These are phyloP conservation scores for Caranx melampygus DNA, from an alignment of 2,113 vertebrate genomes.

Conservation along the genomic window DNA sequence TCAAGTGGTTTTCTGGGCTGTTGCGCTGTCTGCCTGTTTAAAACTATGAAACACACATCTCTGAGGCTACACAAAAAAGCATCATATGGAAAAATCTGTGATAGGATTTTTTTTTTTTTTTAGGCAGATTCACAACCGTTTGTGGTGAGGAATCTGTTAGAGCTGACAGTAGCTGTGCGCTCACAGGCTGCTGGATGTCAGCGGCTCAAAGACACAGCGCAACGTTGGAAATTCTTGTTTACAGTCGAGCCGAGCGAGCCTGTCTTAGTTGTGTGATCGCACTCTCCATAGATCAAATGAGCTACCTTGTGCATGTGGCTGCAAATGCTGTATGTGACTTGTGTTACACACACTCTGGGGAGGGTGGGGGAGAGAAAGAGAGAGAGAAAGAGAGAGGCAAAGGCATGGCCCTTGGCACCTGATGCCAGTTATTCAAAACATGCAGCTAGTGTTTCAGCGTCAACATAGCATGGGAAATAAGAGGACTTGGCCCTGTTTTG, in stretches of 20 bases:
- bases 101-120: constrained; percentile 19
- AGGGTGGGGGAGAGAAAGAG: too few species aligned
- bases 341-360: constrained; percentile 26
- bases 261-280: constrained; percentile 21
- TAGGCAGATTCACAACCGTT: constrained; percentile 17
- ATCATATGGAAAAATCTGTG: constrained; percentile 7
- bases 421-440: constrained; percentile 48
- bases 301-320: constrained; percentile 30
- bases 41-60: constrained; percentile 12
- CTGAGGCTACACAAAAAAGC: constrained; percentile 20
- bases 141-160: constrained; percentile 17
- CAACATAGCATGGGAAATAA: constrained; percentile 48
- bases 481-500: constrained; percentile 23
- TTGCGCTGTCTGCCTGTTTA: not conserved
- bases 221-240: constrained; percentile 26
- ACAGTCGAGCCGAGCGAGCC: constrained; percentile 15
- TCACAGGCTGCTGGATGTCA: not conserved
- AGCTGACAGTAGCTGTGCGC: not conserved
- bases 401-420: not conserved
- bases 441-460: constrained; percentile 68
- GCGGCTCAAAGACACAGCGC: constrained; percentile 7
- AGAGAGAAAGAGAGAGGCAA: not conserved
- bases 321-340: constrained; percentile 39
- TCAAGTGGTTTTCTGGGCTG: not conserved
- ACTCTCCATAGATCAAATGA: constrained; percentile 18